Evolutionary conservation across 1,140 invertebrate genomes (phyloP).

Genomic region (Bathynomus jamesi): DNA sequence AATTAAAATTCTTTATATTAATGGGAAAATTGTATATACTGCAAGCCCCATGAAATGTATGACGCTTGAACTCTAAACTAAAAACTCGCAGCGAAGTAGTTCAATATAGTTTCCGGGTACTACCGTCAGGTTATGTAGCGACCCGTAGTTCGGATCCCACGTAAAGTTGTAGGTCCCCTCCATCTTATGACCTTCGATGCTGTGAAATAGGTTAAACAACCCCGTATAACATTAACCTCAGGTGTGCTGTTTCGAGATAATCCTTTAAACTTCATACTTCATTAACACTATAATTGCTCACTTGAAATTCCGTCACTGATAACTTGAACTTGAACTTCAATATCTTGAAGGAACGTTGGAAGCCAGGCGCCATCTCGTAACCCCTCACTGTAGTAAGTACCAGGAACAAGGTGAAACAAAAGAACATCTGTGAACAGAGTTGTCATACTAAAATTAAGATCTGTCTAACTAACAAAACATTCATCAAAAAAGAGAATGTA

Average conservation of each 20-base stretch:
- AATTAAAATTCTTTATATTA: too few relatives aligned
- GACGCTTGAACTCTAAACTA: too few relatives aligned
- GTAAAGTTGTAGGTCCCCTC: too few relatives aligned
- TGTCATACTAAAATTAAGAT: not conserved
- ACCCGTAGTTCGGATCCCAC: too few relatives aligned
- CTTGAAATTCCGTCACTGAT: slow-evolving; percentile 37
- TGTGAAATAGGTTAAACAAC: too few relatives aligned
- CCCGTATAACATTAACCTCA: not conserved
- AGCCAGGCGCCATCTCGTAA: slow-evolving; percentile 39
- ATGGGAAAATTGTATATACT: too few relatives aligned
- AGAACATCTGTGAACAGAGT: slow-evolving; percentile 37
- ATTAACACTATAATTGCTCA: slow-evolving; percentile 21
- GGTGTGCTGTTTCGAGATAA: not conserved
- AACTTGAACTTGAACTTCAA: slow-evolving; percentile 36
- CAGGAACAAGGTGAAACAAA: slow-evolving; percentile 40
- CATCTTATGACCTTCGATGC: too few relatives aligned
- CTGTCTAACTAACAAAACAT: not conserved
- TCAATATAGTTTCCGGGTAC: too few relatives aligned
- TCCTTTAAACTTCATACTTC: too few relatives aligned
- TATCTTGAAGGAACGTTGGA: slow-evolving; percentile 29
- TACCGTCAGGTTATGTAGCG: too few relatives aligned
- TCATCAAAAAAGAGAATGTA: not conserved
- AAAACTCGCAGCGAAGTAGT: too few relatives aligned
- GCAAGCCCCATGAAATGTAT: too few relatives aligned
- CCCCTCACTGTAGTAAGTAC: slow-evolving; percentile 39